These are phyloP conservation scores for Lutjanus erythropterus DNA, from an alignment of 2,113 vertebrate species.

Conservation along the genomic window DNA sequence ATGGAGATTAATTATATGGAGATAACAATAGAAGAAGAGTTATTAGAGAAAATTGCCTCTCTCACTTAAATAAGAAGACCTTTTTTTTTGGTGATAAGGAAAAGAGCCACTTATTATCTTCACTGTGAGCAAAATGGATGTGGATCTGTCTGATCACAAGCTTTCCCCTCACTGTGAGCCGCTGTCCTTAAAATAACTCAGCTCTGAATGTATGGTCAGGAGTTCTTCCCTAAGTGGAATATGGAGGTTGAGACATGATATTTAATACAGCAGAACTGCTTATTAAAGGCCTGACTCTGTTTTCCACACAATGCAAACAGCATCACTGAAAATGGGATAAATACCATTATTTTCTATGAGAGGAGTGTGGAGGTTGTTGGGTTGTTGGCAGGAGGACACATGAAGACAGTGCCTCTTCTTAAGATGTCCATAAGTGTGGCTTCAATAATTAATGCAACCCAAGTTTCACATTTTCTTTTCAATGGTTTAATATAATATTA, in stretches of 20 bases:
- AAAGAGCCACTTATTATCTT: constrained; percentile 33
- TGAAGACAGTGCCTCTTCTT: neutral
- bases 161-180: constrained; percentile 18
- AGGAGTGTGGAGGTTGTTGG: neutral
- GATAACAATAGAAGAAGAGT: constrained; percentile 40
- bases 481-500: too few species aligned
- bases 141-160: constrained; percentile 33
- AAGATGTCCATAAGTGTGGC: neutral
- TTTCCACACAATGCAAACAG: constrained; percentile 27
- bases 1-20: constrained; percentile 60
- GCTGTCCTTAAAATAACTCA: constrained; percentile 41
- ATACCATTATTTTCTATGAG: constrained; percentile 34
- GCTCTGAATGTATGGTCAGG: constrained; percentile 19
- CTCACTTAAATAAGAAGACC: constrained; percentile 34
- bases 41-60: constrained; percentile 41
- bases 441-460: constrained; percentile 19
- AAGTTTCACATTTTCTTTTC: too few species aligned
- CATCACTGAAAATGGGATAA: constrained; percentile 47
- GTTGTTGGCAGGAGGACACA: neutral
- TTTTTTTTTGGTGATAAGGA: constrained; percentile 46
- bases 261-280: constrained; percentile 43
- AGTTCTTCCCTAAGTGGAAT: constrained; percentile 19
- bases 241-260: constrained; percentile 21
- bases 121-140: constrained; percentile 28
- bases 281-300: constrained; percentile 63